phyloP scores from a whole-genome alignment of 2,888 invertebrate genomes.

The Strigamia crassipes region DNA sequence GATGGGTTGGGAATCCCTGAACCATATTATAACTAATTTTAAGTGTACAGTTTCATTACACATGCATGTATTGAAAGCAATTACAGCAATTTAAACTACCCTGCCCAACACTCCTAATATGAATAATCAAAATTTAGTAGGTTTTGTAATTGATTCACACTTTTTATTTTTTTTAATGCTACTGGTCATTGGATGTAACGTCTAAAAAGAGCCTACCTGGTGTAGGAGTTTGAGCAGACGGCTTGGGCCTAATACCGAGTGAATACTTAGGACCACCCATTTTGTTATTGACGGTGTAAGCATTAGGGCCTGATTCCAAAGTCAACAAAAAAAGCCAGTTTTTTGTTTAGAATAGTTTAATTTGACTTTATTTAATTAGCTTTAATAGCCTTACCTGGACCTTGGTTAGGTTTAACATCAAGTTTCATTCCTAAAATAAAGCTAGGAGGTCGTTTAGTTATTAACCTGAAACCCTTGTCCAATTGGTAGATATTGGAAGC shows the following conservation, averaged over 20 bases:
- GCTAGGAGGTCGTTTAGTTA: constrained; percentile 67
- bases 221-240: background rate
- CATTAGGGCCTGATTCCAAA: background rate
- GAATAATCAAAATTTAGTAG: too few species aligned
- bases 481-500: constrained; percentile 86
- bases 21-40: too few species aligned
- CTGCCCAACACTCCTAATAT: too few species aligned
- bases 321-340: background rate
- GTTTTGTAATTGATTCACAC: too few species aligned
- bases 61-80: too few species aligned
- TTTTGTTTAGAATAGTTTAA: background rate
- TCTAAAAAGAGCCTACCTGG: background rate
- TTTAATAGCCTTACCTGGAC: background rate
- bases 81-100: too few species aligned
- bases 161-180: background rate
- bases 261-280: background rate
- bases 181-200: background rate
- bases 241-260: background rate
- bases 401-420: background rate
- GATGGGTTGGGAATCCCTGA: too few species aligned
- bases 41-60: too few species aligned
- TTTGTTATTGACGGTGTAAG: background rate
- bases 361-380: too few species aligned
- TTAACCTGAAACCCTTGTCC: constrained; percentile 68
- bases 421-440: constrained; percentile 69